Base-by-base conservation (phyloP, 2,113 vertebrate genomes). In the Pseudorasbora parva region DNA sequence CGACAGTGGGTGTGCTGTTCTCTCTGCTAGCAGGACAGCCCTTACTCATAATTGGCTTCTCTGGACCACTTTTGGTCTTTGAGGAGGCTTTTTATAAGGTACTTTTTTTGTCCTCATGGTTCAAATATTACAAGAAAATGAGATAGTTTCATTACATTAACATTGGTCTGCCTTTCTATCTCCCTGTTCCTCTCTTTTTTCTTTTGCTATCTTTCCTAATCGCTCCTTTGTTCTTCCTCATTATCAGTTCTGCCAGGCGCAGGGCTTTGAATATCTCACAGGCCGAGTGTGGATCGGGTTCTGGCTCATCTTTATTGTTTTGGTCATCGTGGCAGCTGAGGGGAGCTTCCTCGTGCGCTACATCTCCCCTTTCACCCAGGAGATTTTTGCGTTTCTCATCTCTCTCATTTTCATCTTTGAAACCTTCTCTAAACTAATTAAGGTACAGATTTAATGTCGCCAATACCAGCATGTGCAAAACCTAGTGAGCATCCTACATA, bases 331-430 rank as follows among this genome's bases (percentile, higher is more conserved):
- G 90, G 98, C 97, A 4, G 96, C 96, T 0, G 98, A 99, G 83
- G 98, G 98, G 60, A 99, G 98, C 90, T 98, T 99, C 90, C 93
- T 99, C 7, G 98, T 99, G 64, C 97, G 98, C 86, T 99, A 97
- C 88, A 98, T 99, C 93, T 97, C 98, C 0, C 97, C 96, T 0
- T 99, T 99, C 88, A 99, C 98, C 66, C 98, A 99, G 93, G 98
- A 99, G 93, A 98, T 99, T 86, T 99, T 99, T 5, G 97, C 98
- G 82, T 99, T 99, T 88, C 97, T 99, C 78, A 99, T 99, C 88
- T 99, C 98, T 5, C 95, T 99, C 87, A 99, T 99, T 91, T 99
- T 99, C 94, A 99, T 99, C 92, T 98, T 96, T 0, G 98, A 99
- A 93, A 99, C 98, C 21, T 98, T 99, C 93, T 95, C 97, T 49